Conservation (phyloP, 1,140 invertebrate genomes). For the Diuraphis noxia region DNA sequence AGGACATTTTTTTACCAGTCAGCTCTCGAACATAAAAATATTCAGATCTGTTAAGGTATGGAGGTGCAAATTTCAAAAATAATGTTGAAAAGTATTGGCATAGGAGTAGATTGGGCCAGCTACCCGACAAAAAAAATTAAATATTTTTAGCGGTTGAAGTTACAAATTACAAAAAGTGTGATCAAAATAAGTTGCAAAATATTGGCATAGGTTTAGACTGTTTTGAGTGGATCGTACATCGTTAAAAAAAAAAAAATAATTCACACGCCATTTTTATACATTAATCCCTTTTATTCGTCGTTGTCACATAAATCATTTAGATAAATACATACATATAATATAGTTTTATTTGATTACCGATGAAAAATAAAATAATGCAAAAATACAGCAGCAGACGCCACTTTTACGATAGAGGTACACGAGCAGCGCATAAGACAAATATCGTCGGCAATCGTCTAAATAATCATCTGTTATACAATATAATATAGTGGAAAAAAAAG, state of each 20-base stretch:
- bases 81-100: too few relatives aligned
- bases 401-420: not conserved
- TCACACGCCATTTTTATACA: not conserved
- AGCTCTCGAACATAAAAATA: too few relatives aligned
- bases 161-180: too few relatives aligned
- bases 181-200: too few relatives aligned
- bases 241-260: not conserved
- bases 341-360: not conserved
- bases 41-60: too few relatives aligned
- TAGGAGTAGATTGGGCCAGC: too few relatives aligned
- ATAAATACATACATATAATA: constrained; percentile 6
- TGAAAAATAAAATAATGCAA: not conserved
- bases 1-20: too few relatives aligned
- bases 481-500: not conserved
- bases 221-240: too few relatives aligned
- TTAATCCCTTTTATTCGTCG: not conserved
- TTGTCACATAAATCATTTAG: not conserved
- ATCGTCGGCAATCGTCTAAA: not conserved
- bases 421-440: not conserved
- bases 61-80: too few relatives aligned
- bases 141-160: too few relatives aligned
- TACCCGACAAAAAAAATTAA: too few relatives aligned
- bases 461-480: not conserved
- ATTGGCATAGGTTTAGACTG: too few relatives aligned
- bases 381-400: not conserved